Conservation (phyloP, 2,888 invertebrate species). For the Noctua janthe region DNA sequence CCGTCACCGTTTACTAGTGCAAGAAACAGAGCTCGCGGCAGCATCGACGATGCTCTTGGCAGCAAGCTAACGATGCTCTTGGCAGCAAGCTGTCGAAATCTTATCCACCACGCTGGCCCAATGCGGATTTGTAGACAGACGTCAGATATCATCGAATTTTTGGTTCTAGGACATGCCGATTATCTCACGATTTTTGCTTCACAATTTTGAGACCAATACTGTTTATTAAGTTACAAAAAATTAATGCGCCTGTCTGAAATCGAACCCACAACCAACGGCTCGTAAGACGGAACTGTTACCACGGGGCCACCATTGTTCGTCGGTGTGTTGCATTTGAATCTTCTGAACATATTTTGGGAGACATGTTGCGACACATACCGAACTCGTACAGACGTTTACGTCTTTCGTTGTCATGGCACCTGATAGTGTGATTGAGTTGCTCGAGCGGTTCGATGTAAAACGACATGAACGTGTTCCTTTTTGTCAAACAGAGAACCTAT, state of each 20-base stretch:
- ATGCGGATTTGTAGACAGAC: neutral
- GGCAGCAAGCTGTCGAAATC: neutral
- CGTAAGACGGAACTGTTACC: neutral
- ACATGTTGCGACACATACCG: constrained; percentile 84
- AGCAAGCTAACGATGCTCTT: neutral
- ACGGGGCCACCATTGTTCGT: constrained; percentile 81
- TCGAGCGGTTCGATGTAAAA: constrained; percentile 71
- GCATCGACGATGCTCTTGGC: neutral
- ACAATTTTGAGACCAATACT: neutral
- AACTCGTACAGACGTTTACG: constrained; percentile 84
- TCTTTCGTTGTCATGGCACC: constrained; percentile 78
- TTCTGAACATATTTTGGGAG: constrained; percentile 85
- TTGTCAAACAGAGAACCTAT: constrained; percentile 6
- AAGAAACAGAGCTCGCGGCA: neutral
- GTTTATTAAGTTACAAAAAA: neutral
- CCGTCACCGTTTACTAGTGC: no score
- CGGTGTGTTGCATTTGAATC: constrained; percentile 83
- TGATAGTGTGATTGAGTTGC: constrained; percentile 74
- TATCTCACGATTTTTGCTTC: neutral
- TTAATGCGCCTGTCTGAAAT: constrained; percentile 74
- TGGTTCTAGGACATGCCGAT: neutral
- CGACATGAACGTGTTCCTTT: constrained; percentile 6
- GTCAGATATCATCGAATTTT: neutral
- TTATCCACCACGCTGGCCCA: neutral
- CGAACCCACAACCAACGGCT: neutral